These are phyloP conservation scores for Esperia sulphurella DNA, from an alignment of 2,888 invertebrate species.

Conservation along the genomic window DNA sequence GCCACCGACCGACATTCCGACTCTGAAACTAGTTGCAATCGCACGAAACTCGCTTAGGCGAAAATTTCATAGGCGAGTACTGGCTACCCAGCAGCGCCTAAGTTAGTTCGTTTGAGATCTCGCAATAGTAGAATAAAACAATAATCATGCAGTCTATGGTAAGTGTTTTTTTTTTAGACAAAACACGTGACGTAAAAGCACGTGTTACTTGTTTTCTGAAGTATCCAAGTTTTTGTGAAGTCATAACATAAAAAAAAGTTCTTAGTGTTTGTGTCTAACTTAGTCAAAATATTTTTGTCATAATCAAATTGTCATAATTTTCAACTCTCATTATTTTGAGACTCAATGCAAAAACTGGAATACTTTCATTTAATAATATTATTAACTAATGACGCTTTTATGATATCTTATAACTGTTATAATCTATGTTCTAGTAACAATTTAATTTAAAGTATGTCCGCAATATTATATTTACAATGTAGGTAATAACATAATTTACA, in stretches of 20 bases:
- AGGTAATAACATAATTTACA: too few relatives aligned
- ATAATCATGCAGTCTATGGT: conserved; percentile 78
- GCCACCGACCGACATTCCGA: conserved; percentile 64
- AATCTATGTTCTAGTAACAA: too few relatives aligned
- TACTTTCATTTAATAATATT: too few relatives aligned
- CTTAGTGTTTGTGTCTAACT: too few relatives aligned
- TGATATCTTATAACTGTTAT: too few relatives aligned
- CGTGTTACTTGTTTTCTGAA: background rate
- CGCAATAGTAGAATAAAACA: conserved; percentile 51
- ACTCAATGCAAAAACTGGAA: too few relatives aligned
- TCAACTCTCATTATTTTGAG: too few relatives aligned
- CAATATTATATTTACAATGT: too few relatives aligned
- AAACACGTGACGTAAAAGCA: background rate
- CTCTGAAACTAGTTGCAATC: conserved; percentile 58
- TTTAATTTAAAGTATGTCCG: too few relatives aligned
- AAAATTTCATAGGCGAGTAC: conserved; percentile 76
- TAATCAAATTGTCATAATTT: too few relatives aligned
- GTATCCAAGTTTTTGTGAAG: background rate
- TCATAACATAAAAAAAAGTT: background rate
- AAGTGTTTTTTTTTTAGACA: conserved; percentile 30
- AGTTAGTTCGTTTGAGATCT: conserved; percentile 78
- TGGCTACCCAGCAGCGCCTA: conserved; percentile 71
- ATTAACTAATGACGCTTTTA: too few relatives aligned
- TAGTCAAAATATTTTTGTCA: too few relatives aligned
- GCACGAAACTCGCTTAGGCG: conserved; percentile 67